These are phyloP conservation scores for Chionis minor DNA, from an alignment of 2,113 vertebrate species.

Conservation along the genomic window DNA sequence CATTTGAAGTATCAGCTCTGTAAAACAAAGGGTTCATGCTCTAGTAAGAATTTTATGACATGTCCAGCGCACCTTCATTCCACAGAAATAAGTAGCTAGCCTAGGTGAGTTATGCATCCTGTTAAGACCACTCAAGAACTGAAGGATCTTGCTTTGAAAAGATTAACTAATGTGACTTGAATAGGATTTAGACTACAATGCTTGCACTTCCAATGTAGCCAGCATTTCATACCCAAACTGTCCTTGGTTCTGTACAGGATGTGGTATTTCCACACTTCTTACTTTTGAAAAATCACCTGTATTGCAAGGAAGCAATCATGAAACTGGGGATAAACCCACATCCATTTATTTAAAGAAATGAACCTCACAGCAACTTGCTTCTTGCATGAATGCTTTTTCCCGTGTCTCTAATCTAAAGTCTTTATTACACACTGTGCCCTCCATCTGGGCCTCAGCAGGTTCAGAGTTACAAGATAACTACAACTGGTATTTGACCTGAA, in stretches of 20 bases:
- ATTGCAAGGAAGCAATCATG: neutral
- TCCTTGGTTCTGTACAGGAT: neutral
- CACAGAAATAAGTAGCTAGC: neutral
- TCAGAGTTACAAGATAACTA: neutral
- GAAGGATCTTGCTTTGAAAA: neutral
- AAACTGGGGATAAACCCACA: neutral
- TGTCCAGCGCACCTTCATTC: neutral
- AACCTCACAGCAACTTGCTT: neutral
- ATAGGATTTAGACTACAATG: neutral
- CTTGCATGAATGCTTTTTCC: neutral
- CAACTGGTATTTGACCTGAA: neutral
- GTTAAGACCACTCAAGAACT: neutral
- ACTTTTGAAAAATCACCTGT: neutral
- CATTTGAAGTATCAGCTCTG: neutral
- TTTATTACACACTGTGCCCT: constrained; percentile 22
- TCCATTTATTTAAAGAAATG: neutral
- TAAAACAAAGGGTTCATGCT: neutral
- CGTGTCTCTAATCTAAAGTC: neutral
- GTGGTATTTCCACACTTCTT: neutral
- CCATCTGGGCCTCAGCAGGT: constrained; percentile 13
- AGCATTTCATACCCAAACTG: neutral
- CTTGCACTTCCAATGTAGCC: neutral
- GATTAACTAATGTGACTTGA: neutral
- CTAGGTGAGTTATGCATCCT: neutral
- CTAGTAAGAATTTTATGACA: neutral